These are phyloP conservation scores for Isurus oxyrinchus DNA, from an alignment of 2,113 vertebrate genomes.

Conservation along the genomic window DNA sequence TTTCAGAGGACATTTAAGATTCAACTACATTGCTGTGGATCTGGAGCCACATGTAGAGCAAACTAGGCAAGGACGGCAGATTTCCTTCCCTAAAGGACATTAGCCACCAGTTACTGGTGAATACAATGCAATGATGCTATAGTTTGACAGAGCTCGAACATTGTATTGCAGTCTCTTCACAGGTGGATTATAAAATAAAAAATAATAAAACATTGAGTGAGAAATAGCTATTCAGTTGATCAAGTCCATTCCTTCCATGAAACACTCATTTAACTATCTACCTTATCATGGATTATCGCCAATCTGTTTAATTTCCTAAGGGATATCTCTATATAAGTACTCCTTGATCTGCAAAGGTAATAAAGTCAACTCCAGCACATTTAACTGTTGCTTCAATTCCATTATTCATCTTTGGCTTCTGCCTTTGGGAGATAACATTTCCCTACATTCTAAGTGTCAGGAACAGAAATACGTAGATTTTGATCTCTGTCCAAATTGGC, in stretches of 20 bases:
- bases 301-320: background rate
- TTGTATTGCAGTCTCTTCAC: background rate
- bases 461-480: background rate
- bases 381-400: background rate
- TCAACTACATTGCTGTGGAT: too few species aligned
- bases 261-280: background rate
- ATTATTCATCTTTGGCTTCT: background rate
- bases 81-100: too few species aligned
- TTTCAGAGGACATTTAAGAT: too few species aligned
- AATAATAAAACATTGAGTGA: background rate
- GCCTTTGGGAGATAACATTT: background rate
- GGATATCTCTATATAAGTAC: background rate
- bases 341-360: background rate
- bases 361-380: background rate
- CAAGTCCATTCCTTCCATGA: background rate
- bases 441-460: background rate
- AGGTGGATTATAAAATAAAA: background rate
- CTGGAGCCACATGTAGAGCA: too few species aligned
- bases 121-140: background rate
- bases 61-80: too few species aligned
- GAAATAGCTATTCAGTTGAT: background rate
- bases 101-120: background rate
- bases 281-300: background rate
- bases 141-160: background rate
- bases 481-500: background rate